phyloP scores from a whole-genome alignment of 2,113 vertebrate genomes.

The Nothocercus nigrocapillus region DNA sequence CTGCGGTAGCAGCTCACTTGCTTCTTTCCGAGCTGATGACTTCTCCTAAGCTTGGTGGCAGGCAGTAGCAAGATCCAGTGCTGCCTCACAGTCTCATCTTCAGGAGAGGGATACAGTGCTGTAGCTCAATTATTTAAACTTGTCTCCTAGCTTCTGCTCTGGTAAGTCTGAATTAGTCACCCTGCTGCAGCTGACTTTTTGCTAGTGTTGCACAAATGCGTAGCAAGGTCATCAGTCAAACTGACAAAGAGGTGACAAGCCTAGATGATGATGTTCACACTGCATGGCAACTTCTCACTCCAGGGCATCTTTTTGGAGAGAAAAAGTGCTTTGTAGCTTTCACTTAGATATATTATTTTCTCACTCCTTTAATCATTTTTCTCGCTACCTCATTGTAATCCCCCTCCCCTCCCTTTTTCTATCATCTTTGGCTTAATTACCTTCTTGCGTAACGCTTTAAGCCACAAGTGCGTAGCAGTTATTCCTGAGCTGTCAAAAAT shows the following conservation, averaged over 20 bases:
- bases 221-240: neutral
- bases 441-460: neutral
- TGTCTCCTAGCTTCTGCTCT: neutral
- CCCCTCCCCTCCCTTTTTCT: neutral
- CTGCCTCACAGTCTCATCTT: neutral
- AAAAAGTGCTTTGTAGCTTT: neutral
- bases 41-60: neutral
- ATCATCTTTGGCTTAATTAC: neutral
- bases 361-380: neutral
- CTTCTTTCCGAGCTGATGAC: fast-evolving
- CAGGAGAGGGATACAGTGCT: neutral
- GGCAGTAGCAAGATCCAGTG: neutral
- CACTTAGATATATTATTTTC: neutral
- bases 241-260: neutral
- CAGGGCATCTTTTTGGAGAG: neutral
- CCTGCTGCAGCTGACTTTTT: neutral
- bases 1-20: neutral
- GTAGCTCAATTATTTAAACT: neutral
- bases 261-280: neutral
- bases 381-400: neutral
- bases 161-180: neutral
- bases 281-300: neutral
- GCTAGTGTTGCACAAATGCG: neutral
- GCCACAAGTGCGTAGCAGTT: neutral
- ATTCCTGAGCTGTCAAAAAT: neutral